phyloP scores from a whole-genome alignment of 1,140 invertebrate species.

The Neodiprion lecontei region DNA sequence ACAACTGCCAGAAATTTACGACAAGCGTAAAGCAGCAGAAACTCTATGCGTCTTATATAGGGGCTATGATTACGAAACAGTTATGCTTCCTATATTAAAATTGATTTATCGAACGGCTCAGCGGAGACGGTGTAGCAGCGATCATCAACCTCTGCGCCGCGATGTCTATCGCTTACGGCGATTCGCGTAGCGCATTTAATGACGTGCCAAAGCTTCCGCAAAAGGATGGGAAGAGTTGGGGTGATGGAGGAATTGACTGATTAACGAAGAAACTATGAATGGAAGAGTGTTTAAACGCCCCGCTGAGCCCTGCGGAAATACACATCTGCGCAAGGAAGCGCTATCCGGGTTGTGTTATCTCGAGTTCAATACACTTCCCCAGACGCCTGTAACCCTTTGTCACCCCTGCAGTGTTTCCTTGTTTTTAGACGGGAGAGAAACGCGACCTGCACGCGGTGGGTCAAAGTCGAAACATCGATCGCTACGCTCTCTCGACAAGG shows the following conservation, averaged over 20 bases:
- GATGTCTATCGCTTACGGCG: too few species aligned
- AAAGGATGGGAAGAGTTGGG: too few species aligned
- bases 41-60: background rate
- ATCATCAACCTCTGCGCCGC: background rate
- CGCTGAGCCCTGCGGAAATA: slow-evolving; percentile 39
- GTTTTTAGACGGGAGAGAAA: too few species aligned
- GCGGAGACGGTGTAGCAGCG: background rate
- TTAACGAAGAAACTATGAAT: slow-evolving; percentile 36
- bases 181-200: too few species aligned
- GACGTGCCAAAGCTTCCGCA: too few species aligned
- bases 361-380: background rate
- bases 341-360: slow-evolving; percentile 17
- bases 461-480: slow-evolving; percentile 3
- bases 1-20: background rate
- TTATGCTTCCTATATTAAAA: background rate
- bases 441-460: background rate
- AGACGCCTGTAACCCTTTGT: background rate
- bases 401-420: too few species aligned
- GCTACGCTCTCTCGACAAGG: background rate
- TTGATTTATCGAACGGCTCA: background rate
- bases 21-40: background rate
- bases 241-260: too few species aligned
- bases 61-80: background rate
- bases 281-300: slow-evolving; percentile 35
- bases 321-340: slow-evolving; percentile 34